Percentiles rank a stretch among this genome's conserved stretches.
Conservation (phyloP, 2,888 invertebrate genomes). For the Cheilosia grossa region DNA sequence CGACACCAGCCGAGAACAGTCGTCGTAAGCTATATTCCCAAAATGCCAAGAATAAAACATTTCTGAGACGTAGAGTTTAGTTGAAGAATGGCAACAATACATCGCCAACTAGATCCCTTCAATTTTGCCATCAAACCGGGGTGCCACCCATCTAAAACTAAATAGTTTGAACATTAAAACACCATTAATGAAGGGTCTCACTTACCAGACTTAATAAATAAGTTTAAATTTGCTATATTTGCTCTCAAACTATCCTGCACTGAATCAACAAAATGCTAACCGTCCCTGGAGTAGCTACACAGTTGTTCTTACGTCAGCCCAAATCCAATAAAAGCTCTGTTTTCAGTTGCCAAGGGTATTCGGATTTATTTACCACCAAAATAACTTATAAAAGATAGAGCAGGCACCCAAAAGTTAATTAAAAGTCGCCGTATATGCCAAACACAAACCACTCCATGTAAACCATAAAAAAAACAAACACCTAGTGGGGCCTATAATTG, state of each 20-base stretch:
- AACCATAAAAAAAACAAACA: not conserved
- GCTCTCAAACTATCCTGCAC: not conserved
- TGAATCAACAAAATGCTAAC: not conserved
- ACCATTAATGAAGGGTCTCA: too few species aligned
- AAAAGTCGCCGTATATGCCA: slow-evolving; percentile 41
- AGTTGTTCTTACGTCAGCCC: not conserved
- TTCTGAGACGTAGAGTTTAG: too few species aligned
- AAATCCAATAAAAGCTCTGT: slow-evolving; percentile 41
- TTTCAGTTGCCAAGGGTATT: slow-evolving; percentile 29
- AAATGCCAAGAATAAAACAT: too few species aligned
- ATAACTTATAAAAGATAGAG: slow-evolving; percentile 40
- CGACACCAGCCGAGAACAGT: too few species aligned
- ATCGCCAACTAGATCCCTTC: too few species aligned
- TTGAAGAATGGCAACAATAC: too few species aligned
- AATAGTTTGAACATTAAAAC: too few species aligned
- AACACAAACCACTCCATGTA: not conserved
- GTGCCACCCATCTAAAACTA: too few species aligned
- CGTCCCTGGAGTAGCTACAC: not conserved
- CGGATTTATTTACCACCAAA: slow-evolving; percentile 42
- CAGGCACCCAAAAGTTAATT: slow-evolving; percentile 48
- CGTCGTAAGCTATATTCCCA: too few species aligned
- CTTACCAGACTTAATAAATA: too few species aligned
- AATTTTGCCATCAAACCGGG: too few species aligned
- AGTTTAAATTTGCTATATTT: not conserved
- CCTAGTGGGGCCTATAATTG: slow-evolving; percentile 35